Evolutionary conservation across 1,140 invertebrate species (phyloP), one percentile per base, ranked within the genome.

Genomic region (Antheraea mylitta): DNA sequence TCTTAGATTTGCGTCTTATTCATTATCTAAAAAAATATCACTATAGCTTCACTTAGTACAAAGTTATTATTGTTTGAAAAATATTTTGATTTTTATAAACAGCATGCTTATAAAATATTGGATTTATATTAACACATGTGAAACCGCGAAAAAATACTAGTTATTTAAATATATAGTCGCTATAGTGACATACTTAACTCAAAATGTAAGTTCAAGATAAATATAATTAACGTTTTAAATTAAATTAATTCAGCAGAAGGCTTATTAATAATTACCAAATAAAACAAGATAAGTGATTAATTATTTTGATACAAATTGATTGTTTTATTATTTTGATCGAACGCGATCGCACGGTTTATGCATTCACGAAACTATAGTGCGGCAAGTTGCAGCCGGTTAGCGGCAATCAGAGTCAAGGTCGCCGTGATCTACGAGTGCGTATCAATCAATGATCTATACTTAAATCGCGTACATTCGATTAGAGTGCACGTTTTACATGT

Each of bases 371-470:
- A 53, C 16, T n/a, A 53, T 53, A 53, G 45, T 53, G 16, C 45
- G 45, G 45, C 11, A 53, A 13, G 45, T 53, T 53, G 45, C 45
- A 53, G 45, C 45, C 45, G 45, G 45, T 53, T 53, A 53, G 45
- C 45, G 45, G 45, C 11, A 53, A 53, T 53, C 45, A 53, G 45
- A 53, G 45, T 53, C 45, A 53, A 53, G 45, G 45, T 53, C 45
- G 45, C 30, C 61, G 22, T 63, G 30, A 18, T 48, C 19, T n/a
- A n/a, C 45, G 45, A 6, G 62, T 65, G 65, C 69, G 77, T 79
- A 79, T 74, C 72, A 72, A 75, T 74, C 74, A 76, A 78, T 78
- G 77, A 74, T 78, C 77, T 75, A 75, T 70, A 53, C 45, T 1
- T n/a, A 53, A 13, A 13, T 45, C 63, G 10, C 18, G 45, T 53